Base-by-base conservation (phyloP, 1,140 invertebrate genomes). In the Cataglyphis hispanica region DNA sequence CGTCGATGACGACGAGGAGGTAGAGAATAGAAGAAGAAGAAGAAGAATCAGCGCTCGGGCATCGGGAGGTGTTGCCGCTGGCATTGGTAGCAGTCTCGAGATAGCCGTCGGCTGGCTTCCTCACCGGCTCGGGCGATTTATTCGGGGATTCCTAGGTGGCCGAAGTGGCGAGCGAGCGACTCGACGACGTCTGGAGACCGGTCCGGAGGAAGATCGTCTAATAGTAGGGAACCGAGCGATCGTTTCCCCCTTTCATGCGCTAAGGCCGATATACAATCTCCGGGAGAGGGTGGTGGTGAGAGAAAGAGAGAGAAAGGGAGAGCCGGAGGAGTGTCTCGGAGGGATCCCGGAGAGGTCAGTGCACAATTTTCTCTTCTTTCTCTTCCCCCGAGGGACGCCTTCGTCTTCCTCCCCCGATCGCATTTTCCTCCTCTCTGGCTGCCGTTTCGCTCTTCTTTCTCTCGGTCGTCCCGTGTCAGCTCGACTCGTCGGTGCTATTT, bases 81-180 rank as follows among this genome's bases (percentile, higher is more conserved):
- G 94, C 94, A 94, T 94, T 94, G 93, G 94, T 93, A 93, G 92
- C 94, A 95, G 94, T 95, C 94, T 94, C 94, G 94, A 94, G 94
- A 94, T 95, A 95, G 94, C 94, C 94, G 93, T 93, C 94, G 94
- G 91, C 93, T 94, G 93, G 94, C 91, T 93, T 93, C 89, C 91
- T 93, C 92, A 92, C 91, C 86, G 91, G 92, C 93, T 94, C 94
- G 93, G 80, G 87, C 87, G 80, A 95, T 94, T 94, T 94, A 94
- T 93, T 94, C 92, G 92, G 89, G 91, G 91, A 92, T 93, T 92
- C 88, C 87, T 92, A 90, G 88, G 53, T 81, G 69, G 87, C 87
- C 89, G 91, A 94, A 93, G 89, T 93, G 90, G 91, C 89, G 83
- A 92, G 90, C 90, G 84, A 87, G 53, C 56, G 72, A 81, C 67